These are phyloP conservation scores for Antechinus flavipes DNA, from an alignment of 2,113 vertebrate genomes.

Conservation along the genomic window DNA sequence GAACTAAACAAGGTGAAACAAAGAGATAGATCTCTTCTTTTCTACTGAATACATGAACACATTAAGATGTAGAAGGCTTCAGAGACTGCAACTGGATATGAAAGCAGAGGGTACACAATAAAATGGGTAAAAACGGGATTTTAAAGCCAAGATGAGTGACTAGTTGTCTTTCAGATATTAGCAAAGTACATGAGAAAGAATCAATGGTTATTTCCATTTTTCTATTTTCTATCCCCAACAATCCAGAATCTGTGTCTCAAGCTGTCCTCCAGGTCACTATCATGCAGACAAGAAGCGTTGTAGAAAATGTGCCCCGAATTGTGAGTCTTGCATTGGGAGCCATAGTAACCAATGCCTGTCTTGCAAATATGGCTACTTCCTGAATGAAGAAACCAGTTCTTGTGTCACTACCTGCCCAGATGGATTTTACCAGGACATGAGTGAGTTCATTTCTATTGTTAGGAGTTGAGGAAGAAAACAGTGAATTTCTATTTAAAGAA, in stretches of 20 bases:
- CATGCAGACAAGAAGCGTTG: conserved; percentile 96
- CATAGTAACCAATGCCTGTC: conserved; percentile 94
- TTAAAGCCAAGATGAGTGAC: background rate
- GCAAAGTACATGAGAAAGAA: background rate
- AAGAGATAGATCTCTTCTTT: background rate
- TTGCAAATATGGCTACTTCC: conserved; percentile 93
- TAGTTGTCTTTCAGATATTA: background rate
- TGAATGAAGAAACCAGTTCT: conserved; percentile 92
- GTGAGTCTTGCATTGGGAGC: conserved; percentile 94
- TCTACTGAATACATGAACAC: background rate
- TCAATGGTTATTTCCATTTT: background rate
- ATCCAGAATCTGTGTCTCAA: conserved; percentile 94
- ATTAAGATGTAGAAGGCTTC: background rate
- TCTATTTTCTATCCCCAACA: conserved; percentile 68
- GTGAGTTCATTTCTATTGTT: conserved; percentile 82
- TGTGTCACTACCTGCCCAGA: conserved; percentile 92
- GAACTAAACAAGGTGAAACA: background rate
- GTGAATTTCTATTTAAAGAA: conserved; percentile 32
- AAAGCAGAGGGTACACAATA: background rate
- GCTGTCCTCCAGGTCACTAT: conserved; percentile 96
- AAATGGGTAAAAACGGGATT: background rate
- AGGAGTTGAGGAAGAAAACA: conserved; percentile 49
- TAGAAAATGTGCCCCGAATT: conserved; percentile 95
- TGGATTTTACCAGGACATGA: conserved; percentile 92
- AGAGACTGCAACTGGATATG: background rate